These are phyloP conservation scores for Drosophila yooni DNA, from an alignment of 2,888 invertebrate species.

Conservation along the genomic window DNA sequence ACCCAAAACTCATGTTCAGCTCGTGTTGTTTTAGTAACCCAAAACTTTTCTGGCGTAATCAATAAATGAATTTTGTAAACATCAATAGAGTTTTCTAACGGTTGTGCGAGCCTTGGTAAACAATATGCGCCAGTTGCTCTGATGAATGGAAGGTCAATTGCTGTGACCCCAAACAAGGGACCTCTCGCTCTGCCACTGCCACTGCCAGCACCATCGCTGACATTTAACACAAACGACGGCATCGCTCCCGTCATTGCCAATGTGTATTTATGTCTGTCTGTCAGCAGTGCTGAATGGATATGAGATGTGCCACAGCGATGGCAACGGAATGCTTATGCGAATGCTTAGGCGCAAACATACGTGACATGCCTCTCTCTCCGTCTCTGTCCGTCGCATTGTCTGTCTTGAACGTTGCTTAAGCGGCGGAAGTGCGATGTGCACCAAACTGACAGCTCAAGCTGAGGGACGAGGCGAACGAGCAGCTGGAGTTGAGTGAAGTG, in stretches of 20 bases:
- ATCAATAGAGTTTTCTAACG: slow-evolving; percentile 53
- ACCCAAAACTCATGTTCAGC: slow-evolving; percentile 19
- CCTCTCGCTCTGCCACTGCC: slow-evolving; percentile 7
- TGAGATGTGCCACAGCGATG: slow-evolving; percentile 51
- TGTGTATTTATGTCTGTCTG: slow-evolving; percentile 50
- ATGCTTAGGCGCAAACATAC: slow-evolving; percentile 76
- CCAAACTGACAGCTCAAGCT: slow-evolving; percentile 52
- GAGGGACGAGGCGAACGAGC: slow-evolving; percentile 27
- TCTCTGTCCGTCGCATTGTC: slow-evolving; percentile 19
- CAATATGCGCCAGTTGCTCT: slow-evolving; percentile 52
- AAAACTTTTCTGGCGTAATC: slow-evolving; percentile 64
- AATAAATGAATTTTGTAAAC: slow-evolving; percentile 76
- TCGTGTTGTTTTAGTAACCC: slow-evolving; percentile 66
- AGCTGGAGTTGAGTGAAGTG: slow-evolving; percentile 27
- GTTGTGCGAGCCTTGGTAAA: slow-evolving; percentile 51
- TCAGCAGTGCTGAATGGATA: slow-evolving; percentile 40
- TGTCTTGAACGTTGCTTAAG: slow-evolving; percentile 46
- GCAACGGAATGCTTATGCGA: slow-evolving; percentile 76
- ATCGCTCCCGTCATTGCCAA: slow-evolving; percentile 70
- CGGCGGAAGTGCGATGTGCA: slow-evolving; percentile 65
- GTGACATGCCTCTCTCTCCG: slow-evolving; percentile 61
- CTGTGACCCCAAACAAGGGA: slow-evolving; percentile 62
- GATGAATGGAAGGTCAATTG: slow-evolving; percentile 79
- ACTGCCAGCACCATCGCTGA: slow-evolving; percentile 38
- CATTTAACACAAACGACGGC: slow-evolving; percentile 73